Evolutionary conservation across 2,888 invertebrate species (phyloP).

Genomic region (Ichneumoninae sp.): DNA sequence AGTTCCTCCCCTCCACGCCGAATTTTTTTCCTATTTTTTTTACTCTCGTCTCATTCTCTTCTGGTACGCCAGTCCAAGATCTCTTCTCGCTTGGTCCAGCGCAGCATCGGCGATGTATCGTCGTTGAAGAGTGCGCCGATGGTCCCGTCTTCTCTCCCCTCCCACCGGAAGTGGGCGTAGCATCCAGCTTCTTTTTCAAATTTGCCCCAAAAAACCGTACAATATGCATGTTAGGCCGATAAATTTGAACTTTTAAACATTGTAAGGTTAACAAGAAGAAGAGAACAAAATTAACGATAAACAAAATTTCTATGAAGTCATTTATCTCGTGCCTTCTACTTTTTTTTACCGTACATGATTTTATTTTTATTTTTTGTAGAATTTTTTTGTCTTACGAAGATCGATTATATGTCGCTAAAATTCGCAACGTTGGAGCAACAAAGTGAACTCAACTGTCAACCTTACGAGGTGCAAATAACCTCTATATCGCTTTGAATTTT

Average conservation of each 20-base stretch:
- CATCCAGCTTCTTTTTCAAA: background rate
- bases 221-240: background rate
- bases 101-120: slow-evolving; percentile 10
- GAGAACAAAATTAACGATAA: background rate
- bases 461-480: too few relatives aligned
- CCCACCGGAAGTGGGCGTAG: slow-evolving; percentile 70
- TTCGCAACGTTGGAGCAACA: too few relatives aligned
- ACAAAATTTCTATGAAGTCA: too few relatives aligned
- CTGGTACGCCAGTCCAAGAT: slow-evolving; percentile 23
- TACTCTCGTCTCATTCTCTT: slow-evolving; percentile 34
- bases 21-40: slow-evolving; percentile 38
- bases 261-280: background rate
- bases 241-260: background rate
- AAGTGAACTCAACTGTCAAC: too few relatives aligned
- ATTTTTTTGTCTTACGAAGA: background rate
- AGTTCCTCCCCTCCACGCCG: slow-evolving; percentile 30
- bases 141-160: slow-evolving; percentile 35
- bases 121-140: slow-evolving; percentile 23
- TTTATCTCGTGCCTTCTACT: too few relatives aligned
- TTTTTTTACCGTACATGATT: too few relatives aligned
- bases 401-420: too few relatives aligned
- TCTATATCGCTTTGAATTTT: too few relatives aligned
- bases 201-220: background rate
- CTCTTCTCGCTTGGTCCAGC: slow-evolving; percentile 20
- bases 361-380: background rate